Base-by-base conservation (phyloP, 2,797 vertebrate species). In the Anguilla pacifica region DNA sequence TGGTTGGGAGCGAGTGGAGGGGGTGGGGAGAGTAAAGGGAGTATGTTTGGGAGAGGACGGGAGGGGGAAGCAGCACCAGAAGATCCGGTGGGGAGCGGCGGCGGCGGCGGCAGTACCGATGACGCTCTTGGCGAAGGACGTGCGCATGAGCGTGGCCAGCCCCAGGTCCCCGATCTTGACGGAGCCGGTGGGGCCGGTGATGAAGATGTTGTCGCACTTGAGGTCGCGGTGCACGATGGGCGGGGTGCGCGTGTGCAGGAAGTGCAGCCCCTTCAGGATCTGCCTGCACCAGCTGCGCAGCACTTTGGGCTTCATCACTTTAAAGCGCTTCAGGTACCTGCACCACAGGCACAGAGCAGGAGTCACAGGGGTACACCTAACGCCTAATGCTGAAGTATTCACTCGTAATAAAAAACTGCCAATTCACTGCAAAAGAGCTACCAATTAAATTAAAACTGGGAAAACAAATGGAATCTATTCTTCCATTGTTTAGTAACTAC, bases 201-300 rank as follows among this genome's bases (percentile, higher is more conserved):
- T 99, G 92, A 99, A 99, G 94, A 99, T 99, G 94, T 99, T 99
- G 95, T 99, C 98, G 89, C 98, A 99, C 81, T 99, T 99, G 88
- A 99, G 96, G 93, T 99, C 98, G n/a, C 98, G 96, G 91, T 99
- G 98, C 90, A 99, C 97, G 88, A 99, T 99, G 35, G 98, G 98
- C 11, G 98, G 98, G 0, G 97, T 98, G 31, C 98, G 96, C 1
- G 98, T 99, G 92, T 99, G 98, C 77, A 99, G 97, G 91, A 99
- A 99, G 46, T 99, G 98, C 79, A 99, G 95, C 0, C 98, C 98
- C 93, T 99, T 99, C 87, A 99, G 94, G 91, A 99, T 99, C 91
- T 99, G 98, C 70, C 98, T 93, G 89, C 98, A 99, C 98, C 98
- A 99, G 91, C 98, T 99, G 90, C 98, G 96, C 91, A 99, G 93